Evolutionary conservation across 2,888 invertebrate species (phyloP).

Genomic region (Sceliomorpha sp.): DNA sequence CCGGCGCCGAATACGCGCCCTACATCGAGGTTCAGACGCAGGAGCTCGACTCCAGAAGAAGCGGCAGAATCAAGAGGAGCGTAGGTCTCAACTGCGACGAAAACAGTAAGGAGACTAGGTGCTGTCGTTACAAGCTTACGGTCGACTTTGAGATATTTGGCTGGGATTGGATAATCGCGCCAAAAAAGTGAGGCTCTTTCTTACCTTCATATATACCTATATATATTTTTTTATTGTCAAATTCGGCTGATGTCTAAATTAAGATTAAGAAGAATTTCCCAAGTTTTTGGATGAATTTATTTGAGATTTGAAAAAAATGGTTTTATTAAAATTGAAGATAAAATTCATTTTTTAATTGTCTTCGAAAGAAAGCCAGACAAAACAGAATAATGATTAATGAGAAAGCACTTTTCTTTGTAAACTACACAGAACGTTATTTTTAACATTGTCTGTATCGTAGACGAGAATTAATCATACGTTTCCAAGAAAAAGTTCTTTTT

Average conservation of each 20-base stretch:
- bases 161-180: slow-evolving; percentile 99
- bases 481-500: slow-evolving; percentile 13
- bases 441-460: not conserved
- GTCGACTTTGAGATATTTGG: slow-evolving; percentile 97
- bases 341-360: too few relatives aligned
- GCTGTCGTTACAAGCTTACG: slow-evolving; percentile 95
- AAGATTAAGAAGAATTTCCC: too few relatives aligned
- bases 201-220: too few relatives aligned
- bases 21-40: slow-evolving; percentile 83
- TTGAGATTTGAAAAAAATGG: too few relatives aligned
- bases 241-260: too few relatives aligned
- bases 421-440: too few relatives aligned
- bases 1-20: slow-evolving; percentile 82
- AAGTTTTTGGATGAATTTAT: too few relatives aligned
- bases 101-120: slow-evolving; percentile 89
- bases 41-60: slow-evolving; percentile 81
- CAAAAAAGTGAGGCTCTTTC: slow-evolving; percentile 85
- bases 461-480: slow-evolving; percentile 13
- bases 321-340: too few relatives aligned
- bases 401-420: too few relatives aligned
- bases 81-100: slow-evolving; percentile 92
- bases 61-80: slow-evolving; percentile 87
- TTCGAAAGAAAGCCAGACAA: too few relatives aligned
- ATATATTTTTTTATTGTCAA: not conserved
- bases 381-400: too few relatives aligned